Conservation (phyloP, 2,113 vertebrate species). For the Paramisgurnus dabryanus region DNA sequence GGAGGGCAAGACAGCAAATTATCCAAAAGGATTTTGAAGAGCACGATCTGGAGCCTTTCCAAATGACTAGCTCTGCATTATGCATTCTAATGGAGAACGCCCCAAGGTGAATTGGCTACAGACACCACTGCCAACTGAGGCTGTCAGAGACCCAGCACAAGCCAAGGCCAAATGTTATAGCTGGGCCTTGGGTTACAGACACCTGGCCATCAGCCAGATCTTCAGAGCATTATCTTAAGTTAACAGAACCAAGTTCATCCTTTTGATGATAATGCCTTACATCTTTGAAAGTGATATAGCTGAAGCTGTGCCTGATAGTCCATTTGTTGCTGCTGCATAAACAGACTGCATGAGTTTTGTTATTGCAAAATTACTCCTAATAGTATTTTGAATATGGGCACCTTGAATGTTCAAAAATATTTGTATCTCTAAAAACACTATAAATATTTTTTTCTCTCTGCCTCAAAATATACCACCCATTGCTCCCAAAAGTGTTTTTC, state of each 20-base stretch:
- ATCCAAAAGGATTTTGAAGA: constrained; percentile 72
- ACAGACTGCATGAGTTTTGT: neutral
- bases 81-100: constrained; percentile 66
- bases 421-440: neutral
- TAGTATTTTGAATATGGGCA: neutral
- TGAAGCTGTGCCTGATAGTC: neutral
- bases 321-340: neutral
- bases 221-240: constrained; percentile 4
- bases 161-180: constrained; percentile 29
- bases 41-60: constrained; percentile 74
- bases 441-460: constrained; percentile 20
- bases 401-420: neutral
- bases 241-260: neutral
- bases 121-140: constrained; percentile 51
- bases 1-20: constrained; percentile 58
- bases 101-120: constrained; percentile 54
- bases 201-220: constrained; percentile 49
- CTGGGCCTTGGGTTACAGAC: constrained; percentile 47
- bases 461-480: constrained; percentile 45
- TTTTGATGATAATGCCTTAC: neutral
- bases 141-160: constrained; percentile 28
- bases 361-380: neutral
- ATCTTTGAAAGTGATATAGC: neutral
- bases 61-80: constrained; percentile 71
- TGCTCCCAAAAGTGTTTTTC: constrained; percentile 19